Base-by-base conservation (phyloP, 2,113 vertebrate genomes). In the Gorilla gorilla region DNA sequence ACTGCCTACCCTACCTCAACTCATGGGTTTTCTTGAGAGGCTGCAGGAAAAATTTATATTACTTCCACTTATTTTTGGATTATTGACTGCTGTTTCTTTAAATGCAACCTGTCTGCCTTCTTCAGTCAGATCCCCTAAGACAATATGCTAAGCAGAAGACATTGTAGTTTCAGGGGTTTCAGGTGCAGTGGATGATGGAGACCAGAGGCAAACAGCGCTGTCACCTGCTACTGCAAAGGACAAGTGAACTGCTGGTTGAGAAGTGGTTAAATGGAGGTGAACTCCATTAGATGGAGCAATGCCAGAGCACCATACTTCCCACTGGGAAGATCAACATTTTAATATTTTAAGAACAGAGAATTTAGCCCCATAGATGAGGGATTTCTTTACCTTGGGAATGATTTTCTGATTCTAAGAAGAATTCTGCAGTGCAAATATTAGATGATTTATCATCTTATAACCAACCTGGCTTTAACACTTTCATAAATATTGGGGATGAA, bases 371-470 rank as follows among this genome's bases (percentile, higher is more conserved):
- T 64, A 18, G 84, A 7, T 30, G 9, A 89, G 55, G 30, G 9
- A 22, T 78, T 85, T 78, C 40, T 78, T 93, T 66, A 73, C n/a
- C 82, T 88, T 84, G 48, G 35, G 30, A 90, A 82, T 68, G 57
- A 93, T 61, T 89, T 40, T 88, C n/a, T 86, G 10, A 80, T 93
- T 96, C 78, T 94, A 75, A 43, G 13, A 52, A 91, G 45, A 94
- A 80, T 92, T 84, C 35, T 52, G 45, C 90, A 59, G 38, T 25
- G 40, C 50, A 84, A 55, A 94, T 70, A 61, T 13, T n/a, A 92
- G 32, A 59, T 84, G 30, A 88, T 88, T 96, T 85, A 50, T 92
- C 5, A 22, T 95, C 80, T 85, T 84, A 59, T 68, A 94, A 89
- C 14, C 57, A 82, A 79, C 22, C 55, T 75, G 32, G 18, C 30